phyloP scores from a whole-genome alignment of 2,888 invertebrate species.

The Zeuzera pyrina region DNA sequence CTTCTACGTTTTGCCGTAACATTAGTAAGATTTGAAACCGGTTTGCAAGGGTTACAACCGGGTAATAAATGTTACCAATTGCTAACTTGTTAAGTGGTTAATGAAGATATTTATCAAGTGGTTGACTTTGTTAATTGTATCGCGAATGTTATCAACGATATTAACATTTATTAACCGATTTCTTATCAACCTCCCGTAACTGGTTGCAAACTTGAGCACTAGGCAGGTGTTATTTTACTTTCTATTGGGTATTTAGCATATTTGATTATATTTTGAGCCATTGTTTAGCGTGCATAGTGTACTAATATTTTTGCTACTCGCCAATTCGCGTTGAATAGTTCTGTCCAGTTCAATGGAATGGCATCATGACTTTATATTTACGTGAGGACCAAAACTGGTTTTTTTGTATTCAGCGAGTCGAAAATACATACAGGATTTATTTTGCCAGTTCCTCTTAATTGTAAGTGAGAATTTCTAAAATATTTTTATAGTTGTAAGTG shows the following conservation, averaged over 20 bases:
- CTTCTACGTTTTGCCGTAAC: slow-evolving; percentile 53
- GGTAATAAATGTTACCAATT: too few relatives aligned
- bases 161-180: too few relatives aligned
- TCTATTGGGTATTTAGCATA: slow-evolving; percentile 64
- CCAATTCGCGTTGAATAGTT: slow-evolving; percentile 45
- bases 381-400: slow-evolving; percentile 60
- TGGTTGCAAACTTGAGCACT: too few relatives aligned
- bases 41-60: too few relatives aligned
- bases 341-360: slow-evolving; percentile 65
- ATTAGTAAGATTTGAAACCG: too few relatives aligned
- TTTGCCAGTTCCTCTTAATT: slow-evolving; percentile 72
- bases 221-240: slow-evolving; percentile 42
- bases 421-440: slow-evolving; percentile 61
- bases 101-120: too few relatives aligned
- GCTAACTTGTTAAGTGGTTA: too few relatives aligned
- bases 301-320: slow-evolving; percentile 69
- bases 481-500: slow-evolving; percentile 70
- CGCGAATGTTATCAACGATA: too few relatives aligned
- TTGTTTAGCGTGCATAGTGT: slow-evolving; percentile 61
- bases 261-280: slow-evolving; percentile 62
- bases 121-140: too few relatives aligned
- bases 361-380: slow-evolving; percentile 59
- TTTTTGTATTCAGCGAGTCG: slow-evolving; percentile 34
- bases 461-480: slow-evolving; percentile 72
- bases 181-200: too few relatives aligned